Conservation (phyloP, 2,113 vertebrate species). For the Caranx ignobilis region DNA sequence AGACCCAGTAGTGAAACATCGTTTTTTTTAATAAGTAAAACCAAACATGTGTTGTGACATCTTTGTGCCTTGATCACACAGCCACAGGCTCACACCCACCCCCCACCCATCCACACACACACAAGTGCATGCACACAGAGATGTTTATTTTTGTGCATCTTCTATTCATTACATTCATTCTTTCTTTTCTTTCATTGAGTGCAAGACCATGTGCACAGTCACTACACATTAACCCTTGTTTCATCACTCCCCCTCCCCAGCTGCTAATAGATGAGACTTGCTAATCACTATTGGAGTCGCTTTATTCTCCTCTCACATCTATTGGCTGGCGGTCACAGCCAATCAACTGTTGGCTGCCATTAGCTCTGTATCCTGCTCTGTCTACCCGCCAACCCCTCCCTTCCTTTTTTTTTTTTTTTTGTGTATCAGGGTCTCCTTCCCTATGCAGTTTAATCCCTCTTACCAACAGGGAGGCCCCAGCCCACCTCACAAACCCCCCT, state of each 20-base stretch:
- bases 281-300: conserved; percentile 80
- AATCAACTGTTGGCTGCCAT: conserved; percentile 67
- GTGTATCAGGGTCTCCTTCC: conserved; percentile 18
- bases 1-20: not conserved
- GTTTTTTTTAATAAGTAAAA: not conserved
- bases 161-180: conserved; percentile 22
- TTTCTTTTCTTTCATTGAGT: conserved; percentile 34
- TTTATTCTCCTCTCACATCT: conserved; percentile 80
- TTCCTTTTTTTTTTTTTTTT: conserved; percentile 1
- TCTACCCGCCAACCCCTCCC: conserved; percentile 8
- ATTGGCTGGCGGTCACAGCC: conserved; percentile 75
- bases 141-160: not conserved
- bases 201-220: conserved; percentile 26
- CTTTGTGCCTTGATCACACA: conserved; percentile 1
- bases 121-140: not conserved
- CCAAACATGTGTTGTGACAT: not conserved
- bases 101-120: not conserved
- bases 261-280: conserved; percentile 82
- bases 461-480: conserved; percentile 21
- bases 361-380: conserved; percentile 28
- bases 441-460: conserved; percentile 52
- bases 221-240: conserved; percentile 69
- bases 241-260: conserved; percentile 76
- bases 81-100: not conserved
- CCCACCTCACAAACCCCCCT: conserved; percentile 9